Base-by-base conservation (phyloP, 2,888 invertebrate species). In the Danaus chrysippus region DNA sequence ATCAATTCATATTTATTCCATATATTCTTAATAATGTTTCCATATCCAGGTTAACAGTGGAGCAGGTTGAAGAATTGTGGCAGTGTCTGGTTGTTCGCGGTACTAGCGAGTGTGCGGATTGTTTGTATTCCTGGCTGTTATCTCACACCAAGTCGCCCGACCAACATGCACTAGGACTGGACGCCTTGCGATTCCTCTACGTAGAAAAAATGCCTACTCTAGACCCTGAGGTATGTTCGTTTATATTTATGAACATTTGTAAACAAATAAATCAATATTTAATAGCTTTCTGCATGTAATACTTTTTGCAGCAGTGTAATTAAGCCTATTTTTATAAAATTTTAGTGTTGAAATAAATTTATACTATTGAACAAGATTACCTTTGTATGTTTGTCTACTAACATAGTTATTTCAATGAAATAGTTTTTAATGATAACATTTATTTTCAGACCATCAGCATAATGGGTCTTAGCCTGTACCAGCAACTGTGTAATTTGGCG, bases 51-150 rank as follows among this genome's bases (percentile, higher is more conserved):
- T 84, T 96, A 68, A 95, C 95, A 66, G 93, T 97, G 64, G 97
- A 97, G 66, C 98, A 98, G 90, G 95, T 98, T 57, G 97, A 98
- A 78, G 95, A 95, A 34, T 84, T 98, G 5, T 98, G 98, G 98
- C 94, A 95, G 71, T 98, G 98, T 84, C 88, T 98, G 59, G 97
- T 97, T 0, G 94, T 95, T 56, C 81, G 78, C 43, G 89, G 91
- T 9, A 96, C 97, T 79, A 86, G 93, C 0, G 96, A 96, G 73
- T 97, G 97, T 75, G 95, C 96, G 0, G 98, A 98, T 81, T 98
- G 98, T 75, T 93, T 98, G 23, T 97, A 98, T 82, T 96, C 96
- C 64, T 98, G 98, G 98, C 87, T 98, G 56, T 92, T 98, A 49
- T 95, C 96, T 10, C 98, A 98, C 84, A 96, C 97, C 1, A 96